Base-by-base conservation (phyloP, 1,140 invertebrate genomes). In the Aphelinus atriplicis region DNA sequence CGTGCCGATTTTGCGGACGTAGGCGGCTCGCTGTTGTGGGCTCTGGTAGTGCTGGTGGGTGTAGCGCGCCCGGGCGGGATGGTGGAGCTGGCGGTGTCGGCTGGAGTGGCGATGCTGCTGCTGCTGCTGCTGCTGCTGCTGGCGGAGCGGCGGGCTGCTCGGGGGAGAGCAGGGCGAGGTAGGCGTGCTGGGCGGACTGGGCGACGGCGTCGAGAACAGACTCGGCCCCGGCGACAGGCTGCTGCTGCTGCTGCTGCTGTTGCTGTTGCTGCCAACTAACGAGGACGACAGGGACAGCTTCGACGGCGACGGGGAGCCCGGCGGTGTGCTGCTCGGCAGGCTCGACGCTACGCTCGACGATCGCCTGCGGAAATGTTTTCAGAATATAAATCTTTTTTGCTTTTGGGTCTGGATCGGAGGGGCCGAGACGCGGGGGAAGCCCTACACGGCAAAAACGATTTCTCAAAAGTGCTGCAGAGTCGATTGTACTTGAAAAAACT, bases 51-150 rank as follows among this genome's bases (percentile, higher is more conserved):
- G 58, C 58, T 61, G 58, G 5, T 61, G 58, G 6, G 7, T 7
- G 7, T 7, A 26, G 26, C 26, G 7, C 26, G 5, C 4, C 5
- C 4, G 65, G 72, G 26, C 26, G 26, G 26, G 26, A 26, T 26
- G 26, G 26, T 26, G 26, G 26, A 26, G 26, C 26, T 66, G 72
- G 26, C 81, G 80, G 67, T 66, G 72, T 42, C 81, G 80, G 67
- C 83, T 81, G 53, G 80, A 83, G 42, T 80, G 83, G 42, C 74
- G 80, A 43, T 76, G 81, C 64, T 84, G 82, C 72, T 78, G 82
- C 61, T 77, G 79, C 26, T 77, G 76, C 4, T 82, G 76, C 7
- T 42, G 69, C 48, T 45, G 7, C 7, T 53, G 65, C 43, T 55
- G 58, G 7, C 55, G 10, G 10, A 56, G 45, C 7, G 56, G 46